Base-by-base conservation (phyloP, 2,797 vertebrate species). In the Podarcis lilfordi region DNA sequence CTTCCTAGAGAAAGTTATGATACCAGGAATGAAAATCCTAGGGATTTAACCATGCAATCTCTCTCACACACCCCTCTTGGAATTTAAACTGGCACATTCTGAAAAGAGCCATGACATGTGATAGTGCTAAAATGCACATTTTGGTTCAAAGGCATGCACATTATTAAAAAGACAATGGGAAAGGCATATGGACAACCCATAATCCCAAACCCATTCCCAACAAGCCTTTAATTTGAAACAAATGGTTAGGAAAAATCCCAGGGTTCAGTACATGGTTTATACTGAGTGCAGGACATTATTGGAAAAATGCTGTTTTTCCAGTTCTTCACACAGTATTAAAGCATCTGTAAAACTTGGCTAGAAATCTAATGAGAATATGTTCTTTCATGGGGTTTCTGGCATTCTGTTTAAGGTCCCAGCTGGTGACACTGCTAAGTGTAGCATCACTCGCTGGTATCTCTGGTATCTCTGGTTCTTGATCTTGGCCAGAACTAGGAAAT, bases 331-430 rank as follows among this genome's bases (percentile, higher is more conserved):
- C 59, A 3, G 59, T 37, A 50, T 85, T 40, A 76, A 89, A 89
- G 79, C 83, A 82, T 89, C 72, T 86, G 78, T 82, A 86, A 85
- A 89, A 89, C 59, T 89, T 89, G 88, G 84, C 88, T 29, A 82
- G 88, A 74, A 86, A 89, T 75, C 88, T 86, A 89, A 89, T 85
- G 71, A 86, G 84, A 86, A 81, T 86, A 55, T 86, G 61, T 86
- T 89, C 78, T 89, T 86, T 86, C 78, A 74, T 32, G 21, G 79
- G 72, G 75, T 89, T 75, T 45, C 88, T 89, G 88, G 88, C 84
- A 88, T 81, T 89, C 71, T 82, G 19, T 86, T 89, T 81, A 68
- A 69, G 61, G 84, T 76, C 84, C 88, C 84, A 89, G 88, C 71
- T 89, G 88, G 88, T 89, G 88, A 89, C 79, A 81, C 71, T 32